Conservation (phyloP, 1,140 invertebrate species). For the Diplogasteroides magnus region DNA sequence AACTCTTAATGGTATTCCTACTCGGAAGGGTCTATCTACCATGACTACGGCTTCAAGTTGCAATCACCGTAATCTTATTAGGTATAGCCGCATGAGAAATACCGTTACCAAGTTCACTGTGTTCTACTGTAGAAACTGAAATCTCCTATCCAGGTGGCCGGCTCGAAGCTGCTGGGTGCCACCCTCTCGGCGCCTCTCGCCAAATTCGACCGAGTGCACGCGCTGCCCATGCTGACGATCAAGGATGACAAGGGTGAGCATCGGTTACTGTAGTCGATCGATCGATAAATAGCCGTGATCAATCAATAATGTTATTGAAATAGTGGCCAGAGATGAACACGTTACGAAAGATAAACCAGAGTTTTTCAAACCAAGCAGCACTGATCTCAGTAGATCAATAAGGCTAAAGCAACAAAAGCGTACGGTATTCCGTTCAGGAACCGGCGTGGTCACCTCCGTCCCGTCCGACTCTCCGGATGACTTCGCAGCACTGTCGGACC, state of each 20-base stretch:
- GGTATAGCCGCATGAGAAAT: too few species aligned
- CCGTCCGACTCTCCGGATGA: constrained; percentile 98
- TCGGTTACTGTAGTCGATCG: background rate
- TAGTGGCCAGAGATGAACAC: background rate
- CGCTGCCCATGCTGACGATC: constrained; percentile 93
- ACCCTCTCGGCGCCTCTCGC: constrained; percentile 78
- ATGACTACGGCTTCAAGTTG: too few species aligned
- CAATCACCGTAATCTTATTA: too few species aligned
- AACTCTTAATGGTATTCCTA: too few species aligned
- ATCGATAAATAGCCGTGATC: background rate
- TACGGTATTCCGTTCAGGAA: constrained; percentile 58
- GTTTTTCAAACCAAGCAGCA: too few species aligned
- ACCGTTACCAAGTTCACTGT: too few species aligned
- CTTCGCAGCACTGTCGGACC: constrained; percentile 84
- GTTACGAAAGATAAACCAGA: too few species aligned
- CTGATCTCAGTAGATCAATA: too few species aligned
- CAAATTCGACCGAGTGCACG: constrained; percentile 75
- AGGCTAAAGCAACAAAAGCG: too few species aligned
- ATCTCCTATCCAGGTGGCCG: constrained; percentile 32
- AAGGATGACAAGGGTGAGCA: constrained; percentile 80
- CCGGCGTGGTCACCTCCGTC: constrained; percentile 94
- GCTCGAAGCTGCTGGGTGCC: constrained; percentile 68
- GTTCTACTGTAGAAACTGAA: too few species aligned
- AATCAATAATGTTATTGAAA: background rate
- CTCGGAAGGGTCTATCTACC: too few species aligned